Evolutionary conservation across 2,888 invertebrate species (phyloP).

Genomic region (Neelides folsomi): DNA sequence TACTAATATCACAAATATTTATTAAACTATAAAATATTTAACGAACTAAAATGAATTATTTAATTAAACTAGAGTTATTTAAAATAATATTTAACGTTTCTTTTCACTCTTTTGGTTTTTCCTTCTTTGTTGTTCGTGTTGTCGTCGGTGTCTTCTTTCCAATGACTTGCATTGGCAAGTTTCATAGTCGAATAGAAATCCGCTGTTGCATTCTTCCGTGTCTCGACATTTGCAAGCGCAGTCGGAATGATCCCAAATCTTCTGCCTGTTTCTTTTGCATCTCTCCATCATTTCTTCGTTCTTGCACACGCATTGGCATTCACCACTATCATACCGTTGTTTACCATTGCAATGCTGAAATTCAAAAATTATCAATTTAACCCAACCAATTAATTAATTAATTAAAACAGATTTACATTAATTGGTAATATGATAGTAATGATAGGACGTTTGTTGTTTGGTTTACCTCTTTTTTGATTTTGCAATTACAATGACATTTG

Average conservation of each 20-base stretch:
- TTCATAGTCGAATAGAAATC: constrained; percentile 11
- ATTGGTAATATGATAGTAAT: too few species aligned
- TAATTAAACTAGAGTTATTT: too few species aligned
- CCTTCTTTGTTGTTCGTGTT: too few species aligned
- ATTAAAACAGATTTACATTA: too few species aligned
- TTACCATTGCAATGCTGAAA: constrained; percentile 17
- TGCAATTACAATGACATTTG: constrained; percentile 21
- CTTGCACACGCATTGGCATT: constrained; percentile 20
- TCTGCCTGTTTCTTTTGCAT: constrained; percentile 8
- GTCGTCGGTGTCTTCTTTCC: too few species aligned
- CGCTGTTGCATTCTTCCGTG: constrained; percentile 17
- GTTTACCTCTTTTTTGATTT: constrained; percentile 17
- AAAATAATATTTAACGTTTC: too few species aligned
- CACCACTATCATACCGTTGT: constrained; percentile 15
- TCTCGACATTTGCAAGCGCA: constrained; percentile 22
- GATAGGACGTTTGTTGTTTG: too few species aligned
- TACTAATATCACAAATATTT: too few species aligned
- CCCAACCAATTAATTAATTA: background rate
- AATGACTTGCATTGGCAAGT: constrained; percentile 15
- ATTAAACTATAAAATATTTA: too few species aligned
- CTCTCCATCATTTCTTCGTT: constrained; percentile 9
- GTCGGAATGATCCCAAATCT: constrained; percentile 18
- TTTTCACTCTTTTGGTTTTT: too few species aligned
- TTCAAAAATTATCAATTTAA: background rate
- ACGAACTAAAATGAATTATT: too few species aligned